Evolutionary conservation across 2,113 vertebrate species (phyloP).

Genomic region (Lampris megalopsis): DNA sequence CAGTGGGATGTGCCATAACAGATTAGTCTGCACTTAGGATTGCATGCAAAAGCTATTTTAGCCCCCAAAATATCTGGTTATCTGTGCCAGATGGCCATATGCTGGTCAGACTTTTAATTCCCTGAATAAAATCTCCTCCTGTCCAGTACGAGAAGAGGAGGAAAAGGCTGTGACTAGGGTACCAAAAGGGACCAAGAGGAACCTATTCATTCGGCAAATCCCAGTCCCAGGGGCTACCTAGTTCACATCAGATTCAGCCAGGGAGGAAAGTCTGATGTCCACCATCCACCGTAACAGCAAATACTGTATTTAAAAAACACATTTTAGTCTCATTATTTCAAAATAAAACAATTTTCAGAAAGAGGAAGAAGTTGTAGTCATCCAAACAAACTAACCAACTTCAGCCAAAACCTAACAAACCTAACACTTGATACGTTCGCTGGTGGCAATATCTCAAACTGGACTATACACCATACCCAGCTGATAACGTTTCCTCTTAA

Average conservation of each 20-base stretch:
- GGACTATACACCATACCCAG: no score
- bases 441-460: no score
- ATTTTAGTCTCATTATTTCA: neutral
- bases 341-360: neutral
- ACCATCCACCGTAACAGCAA: neutral
- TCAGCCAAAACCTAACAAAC: no score
- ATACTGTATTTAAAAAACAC: neutral
- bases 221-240: constrained; percentile 8
- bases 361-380: neutral
- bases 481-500: no score
- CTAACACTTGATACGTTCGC: no score
- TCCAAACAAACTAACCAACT: neutral
- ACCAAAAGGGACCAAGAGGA: constrained; percentile 48
- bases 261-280: neutral
- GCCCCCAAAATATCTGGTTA: constrained; percentile 64
- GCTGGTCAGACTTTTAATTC: constrained; percentile 65
- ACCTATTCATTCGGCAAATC: constrained; percentile 18
- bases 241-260: constrained; percentile 6
- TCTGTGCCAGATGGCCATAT: constrained; percentile 71
- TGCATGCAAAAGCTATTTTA: constrained; percentile 64
- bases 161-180: constrained; percentile 11
- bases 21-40: constrained; percentile 64
- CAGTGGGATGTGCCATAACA: constrained; percentile 43
- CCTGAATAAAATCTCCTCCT: constrained; percentile 62
- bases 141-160: constrained; percentile 37